These are phyloP conservation scores for Xenopus borealis DNA, from an alignment of 2,113 vertebrate species.

Conservation along the genomic window DNA sequence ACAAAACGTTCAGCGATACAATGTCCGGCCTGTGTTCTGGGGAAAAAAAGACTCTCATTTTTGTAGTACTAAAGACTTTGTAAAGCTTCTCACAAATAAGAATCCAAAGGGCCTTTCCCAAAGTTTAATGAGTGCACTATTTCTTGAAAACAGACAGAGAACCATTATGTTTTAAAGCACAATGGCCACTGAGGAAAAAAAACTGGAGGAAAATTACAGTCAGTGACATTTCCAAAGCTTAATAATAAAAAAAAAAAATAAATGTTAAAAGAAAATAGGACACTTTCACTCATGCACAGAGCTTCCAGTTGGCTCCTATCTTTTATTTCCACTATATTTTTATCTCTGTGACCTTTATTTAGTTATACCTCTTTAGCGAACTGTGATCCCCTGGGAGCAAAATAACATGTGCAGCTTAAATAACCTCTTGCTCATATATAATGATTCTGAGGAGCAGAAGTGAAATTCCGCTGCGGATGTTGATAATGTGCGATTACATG, in stretches of 20 bases:
- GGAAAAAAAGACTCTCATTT: not conserved
- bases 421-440: constrained; percentile 44
- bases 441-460: constrained; percentile 25
- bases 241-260: constrained; percentile 35
- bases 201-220: constrained; percentile 26
- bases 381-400: constrained; percentile 21
- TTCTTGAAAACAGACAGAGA: not conserved
- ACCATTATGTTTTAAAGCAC: constrained; percentile 5
- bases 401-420: constrained; percentile 41
- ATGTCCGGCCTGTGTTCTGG: not conserved
- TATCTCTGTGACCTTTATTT: constrained; percentile 41
- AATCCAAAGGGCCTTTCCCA: not conserved
- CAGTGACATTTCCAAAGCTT: constrained; percentile 29
- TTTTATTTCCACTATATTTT: constrained; percentile 31
- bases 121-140: not conserved
- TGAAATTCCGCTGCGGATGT: constrained; percentile 18
- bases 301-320: constrained; percentile 6
- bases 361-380: constrained; percentile 41
- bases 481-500: constrained; percentile 25
- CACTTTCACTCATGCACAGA: not conserved
- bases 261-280: constrained; percentile 30
- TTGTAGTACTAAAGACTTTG: not conserved
- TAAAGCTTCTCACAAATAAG: not conserved
- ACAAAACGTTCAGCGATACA: too few species aligned
- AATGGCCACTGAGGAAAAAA: not conserved